These are phyloP conservation scores for Aeoliscus strigatus DNA, from an alignment of 2,797 vertebrate species.

Conservation along the genomic window DNA sequence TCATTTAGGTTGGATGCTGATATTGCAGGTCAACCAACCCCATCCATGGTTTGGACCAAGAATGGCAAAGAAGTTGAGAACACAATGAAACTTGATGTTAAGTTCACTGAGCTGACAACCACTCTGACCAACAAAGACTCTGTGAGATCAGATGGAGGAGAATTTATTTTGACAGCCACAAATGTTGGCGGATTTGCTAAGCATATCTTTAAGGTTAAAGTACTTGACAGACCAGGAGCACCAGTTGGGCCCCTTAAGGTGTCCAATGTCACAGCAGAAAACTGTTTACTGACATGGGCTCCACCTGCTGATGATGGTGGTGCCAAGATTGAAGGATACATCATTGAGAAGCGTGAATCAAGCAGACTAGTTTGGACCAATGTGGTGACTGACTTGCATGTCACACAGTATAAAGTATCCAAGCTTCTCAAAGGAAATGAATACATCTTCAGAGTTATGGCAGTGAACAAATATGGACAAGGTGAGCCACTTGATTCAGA, in stretches of 20 bases:
- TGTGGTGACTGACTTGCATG: constrained; percentile 82
- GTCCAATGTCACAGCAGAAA: constrained; percentile 87
- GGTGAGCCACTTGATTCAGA: constrained; percentile 92
- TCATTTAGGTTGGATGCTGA: constrained; percentile 94
- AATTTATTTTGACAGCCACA: constrained; percentile 89
- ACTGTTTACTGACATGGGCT: constrained; percentile 88
- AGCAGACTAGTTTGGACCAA: constrained; percentile 95
- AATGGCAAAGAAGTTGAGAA: constrained; percentile 93
- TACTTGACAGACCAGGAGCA: constrained; percentile 94
- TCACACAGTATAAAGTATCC: constrained; percentile 86
- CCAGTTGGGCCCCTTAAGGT: constrained; percentile 87
- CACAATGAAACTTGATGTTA: constrained; percentile 88
- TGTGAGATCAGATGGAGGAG: constrained; percentile 86
- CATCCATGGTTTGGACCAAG: constrained; percentile 93
- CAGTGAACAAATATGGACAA: constrained; percentile 94
- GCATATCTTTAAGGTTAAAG: constrained; percentile 94
- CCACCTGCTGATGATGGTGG: constrained; percentile 92
- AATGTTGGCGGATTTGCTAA: constrained; percentile 96
- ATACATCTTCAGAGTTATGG: constrained; percentile 97
- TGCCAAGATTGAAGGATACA: constrained; percentile 89
- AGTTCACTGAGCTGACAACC: constrained; percentile 88
- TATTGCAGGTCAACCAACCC: constrained; percentile 89
- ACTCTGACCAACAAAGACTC: constrained; percentile 90
- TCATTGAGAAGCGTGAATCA: constrained; percentile 96
- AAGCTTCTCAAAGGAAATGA: constrained; percentile 97